A percentile compares a stretch with the other conserved stretches of the same genome.
These are phyloP conservation scores for Agapetus fuscipes DNA, from an alignment of 2,888 invertebrate species.

Conservation along the genomic window DNA sequence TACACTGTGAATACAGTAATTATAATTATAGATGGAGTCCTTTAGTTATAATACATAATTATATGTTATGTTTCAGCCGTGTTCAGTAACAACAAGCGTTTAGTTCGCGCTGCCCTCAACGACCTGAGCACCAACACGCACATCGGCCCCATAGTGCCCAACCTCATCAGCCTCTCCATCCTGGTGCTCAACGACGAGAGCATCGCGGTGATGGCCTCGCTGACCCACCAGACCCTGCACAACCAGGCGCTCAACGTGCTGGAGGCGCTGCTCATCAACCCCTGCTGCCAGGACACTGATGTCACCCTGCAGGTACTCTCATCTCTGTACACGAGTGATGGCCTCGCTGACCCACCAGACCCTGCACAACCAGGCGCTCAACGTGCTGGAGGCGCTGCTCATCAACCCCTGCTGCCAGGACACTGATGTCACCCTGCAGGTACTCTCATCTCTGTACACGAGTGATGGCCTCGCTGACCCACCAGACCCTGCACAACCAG, in stretches of 20 bases:
- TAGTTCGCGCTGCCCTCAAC: conserved; percentile 44
- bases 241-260: conserved; percentile 43
- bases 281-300: conserved; percentile 45
- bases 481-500: conserved; percentile 29
- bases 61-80: conserved; percentile 31
- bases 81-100: conserved; percentile 41
- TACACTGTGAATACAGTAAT: too few species aligned
- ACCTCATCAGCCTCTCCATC: conserved; percentile 50
- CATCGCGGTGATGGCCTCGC: conserved; percentile 17
- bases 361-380: conserved; percentile 33
- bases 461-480: conserved; percentile 25
- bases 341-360: conserved; percentile 28
- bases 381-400: conserved; percentile 49
- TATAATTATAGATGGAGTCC: too few species aligned
- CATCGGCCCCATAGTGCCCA: conserved; percentile 50
- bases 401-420: conserved; percentile 47
- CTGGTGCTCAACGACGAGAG: conserved; percentile 49
- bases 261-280: conserved; percentile 48
- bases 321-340: conserved; percentile 6
- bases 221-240: conserved; percentile 31
- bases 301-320: conserved; percentile 44
- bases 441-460: conserved; percentile 22
- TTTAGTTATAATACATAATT: too few species aligned
- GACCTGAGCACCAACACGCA: conserved; percentile 47
- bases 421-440: conserved; percentile 49